These are phyloP conservation scores for Thymelicus sylvestris DNA, from an alignment of 2,888 invertebrate genomes.

Conservation along the genomic window DNA sequence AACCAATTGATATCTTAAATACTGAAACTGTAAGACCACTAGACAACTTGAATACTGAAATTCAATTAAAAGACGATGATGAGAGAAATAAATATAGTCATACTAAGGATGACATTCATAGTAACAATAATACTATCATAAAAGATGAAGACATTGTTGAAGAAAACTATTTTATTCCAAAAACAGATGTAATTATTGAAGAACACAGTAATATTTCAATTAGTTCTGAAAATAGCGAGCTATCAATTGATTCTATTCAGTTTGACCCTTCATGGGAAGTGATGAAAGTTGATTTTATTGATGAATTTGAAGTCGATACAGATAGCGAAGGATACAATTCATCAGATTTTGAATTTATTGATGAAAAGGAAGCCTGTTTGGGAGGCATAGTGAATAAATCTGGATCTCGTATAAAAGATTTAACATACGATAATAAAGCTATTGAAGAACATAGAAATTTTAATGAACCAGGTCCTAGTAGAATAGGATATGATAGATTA, in stretches of 20 bases:
- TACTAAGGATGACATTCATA: not conserved
- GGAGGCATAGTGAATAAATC: constrained; percentile 42
- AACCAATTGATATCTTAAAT: no score
- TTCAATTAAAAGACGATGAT: no score
- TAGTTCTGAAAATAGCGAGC: constrained; percentile 13
- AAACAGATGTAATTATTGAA: not conserved
- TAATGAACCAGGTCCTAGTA: constrained; percentile 15
- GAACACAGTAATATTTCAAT: constrained; percentile 3
- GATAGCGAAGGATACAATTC: constrained; percentile 59
- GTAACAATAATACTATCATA: not conserved
- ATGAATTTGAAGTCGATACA: constrained; percentile 9
- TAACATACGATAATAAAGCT: constrained; percentile 39
- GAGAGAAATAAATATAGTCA: not conserved
- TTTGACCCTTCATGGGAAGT: not conserved
- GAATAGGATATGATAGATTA: not conserved
- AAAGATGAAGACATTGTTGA: not conserved
- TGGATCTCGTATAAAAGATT: not conserved
- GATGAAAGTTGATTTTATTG: not conserved
- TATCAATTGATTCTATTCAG: not conserved
- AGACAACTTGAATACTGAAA: no score
- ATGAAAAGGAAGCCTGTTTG: constrained; percentile 62
- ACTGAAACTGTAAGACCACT: no score
- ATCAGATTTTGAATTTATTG: constrained; percentile 73
- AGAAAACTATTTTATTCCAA: not conserved
- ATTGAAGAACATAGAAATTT: constrained; percentile 12